Evolutionary conservation across 2,113 vertebrate genomes (phyloP).

Genomic region (Alectura lathami): DNA sequence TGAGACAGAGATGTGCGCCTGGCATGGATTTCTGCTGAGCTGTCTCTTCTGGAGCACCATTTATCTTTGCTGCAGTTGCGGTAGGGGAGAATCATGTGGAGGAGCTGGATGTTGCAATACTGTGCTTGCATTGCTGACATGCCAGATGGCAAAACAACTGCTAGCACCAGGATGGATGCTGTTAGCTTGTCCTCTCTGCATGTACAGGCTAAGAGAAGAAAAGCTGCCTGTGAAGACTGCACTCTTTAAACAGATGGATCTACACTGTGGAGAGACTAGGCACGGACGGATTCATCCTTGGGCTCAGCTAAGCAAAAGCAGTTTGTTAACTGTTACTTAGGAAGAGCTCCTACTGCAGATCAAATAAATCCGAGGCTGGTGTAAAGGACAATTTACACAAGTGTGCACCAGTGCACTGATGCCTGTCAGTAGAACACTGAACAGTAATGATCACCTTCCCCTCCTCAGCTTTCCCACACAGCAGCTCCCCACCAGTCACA

Average conservation of each 20-base stretch:
- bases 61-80: neutral
- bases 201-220: neutral
- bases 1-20: neutral
- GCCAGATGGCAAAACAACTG: neutral
- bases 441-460: neutral
- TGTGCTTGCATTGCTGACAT: neutral
- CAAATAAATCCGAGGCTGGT: neutral
- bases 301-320: neutral
- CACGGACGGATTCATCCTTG: fast-evolving
- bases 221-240: neutral
- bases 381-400: neutral
- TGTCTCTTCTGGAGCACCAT: neutral
- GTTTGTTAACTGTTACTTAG: neutral
- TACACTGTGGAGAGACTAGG: too few species aligned
- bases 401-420: neutral
- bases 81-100: neutral
- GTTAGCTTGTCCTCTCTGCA: neutral
- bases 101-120: neutral
- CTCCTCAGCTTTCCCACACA: fast-evolving
- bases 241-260: neutral
- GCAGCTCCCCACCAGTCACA: neutral
- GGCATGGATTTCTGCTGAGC: slow-evolving; percentile 18
- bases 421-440: neutral
- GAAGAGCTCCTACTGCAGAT: neutral
- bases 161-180: neutral